Conservation (phyloP, 2,797 vertebrate genomes). For the Salmo trutta region DNA sequence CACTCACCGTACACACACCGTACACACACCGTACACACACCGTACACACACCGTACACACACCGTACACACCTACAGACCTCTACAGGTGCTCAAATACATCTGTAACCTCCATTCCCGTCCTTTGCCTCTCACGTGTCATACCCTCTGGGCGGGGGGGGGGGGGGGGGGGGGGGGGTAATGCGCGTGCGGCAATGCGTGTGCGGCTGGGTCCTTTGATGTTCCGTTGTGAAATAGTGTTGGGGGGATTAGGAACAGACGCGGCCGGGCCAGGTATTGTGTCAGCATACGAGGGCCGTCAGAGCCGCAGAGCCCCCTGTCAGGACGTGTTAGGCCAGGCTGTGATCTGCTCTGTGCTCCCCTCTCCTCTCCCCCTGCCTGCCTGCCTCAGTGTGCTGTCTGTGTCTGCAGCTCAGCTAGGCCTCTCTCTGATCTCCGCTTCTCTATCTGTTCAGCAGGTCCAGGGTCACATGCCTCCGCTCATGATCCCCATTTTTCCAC, state of each 20-base stretch:
- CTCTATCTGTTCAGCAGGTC: slow-evolving; percentile 98
- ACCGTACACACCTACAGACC: no score
- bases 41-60: no score
- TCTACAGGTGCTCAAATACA: no score
- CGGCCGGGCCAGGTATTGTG: slow-evolving; percentile 72
- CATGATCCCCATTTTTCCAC: slow-evolving; percentile 99
- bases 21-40: no score
- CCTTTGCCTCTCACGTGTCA: no score
- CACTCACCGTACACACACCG: no score
- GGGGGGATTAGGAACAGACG: slow-evolving; percentile 72
- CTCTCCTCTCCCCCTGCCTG: background rate
- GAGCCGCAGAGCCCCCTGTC: slow-evolving; percentile 77
- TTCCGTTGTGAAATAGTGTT: slow-evolving; percentile 73
- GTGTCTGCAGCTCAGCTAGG: slow-evolving; percentile 60
- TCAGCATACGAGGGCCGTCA: slow-evolving; percentile 69
- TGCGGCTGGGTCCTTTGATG: slow-evolving; percentile 75
- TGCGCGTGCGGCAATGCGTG: no score
- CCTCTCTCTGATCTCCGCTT: slow-evolving; percentile 92
- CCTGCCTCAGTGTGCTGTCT: slow-evolving; percentile 58
- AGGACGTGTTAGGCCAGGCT: slow-evolving; percentile 76
- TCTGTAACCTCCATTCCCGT: no score
- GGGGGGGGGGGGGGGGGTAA: no score
- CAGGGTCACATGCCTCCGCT: slow-evolving; percentile 99
- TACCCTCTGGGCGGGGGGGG: no score
- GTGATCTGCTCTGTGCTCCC: slow-evolving; percentile 18